Conservation (phyloP, 2,797 vertebrate species). For the Gambusia yucatana region DNA sequence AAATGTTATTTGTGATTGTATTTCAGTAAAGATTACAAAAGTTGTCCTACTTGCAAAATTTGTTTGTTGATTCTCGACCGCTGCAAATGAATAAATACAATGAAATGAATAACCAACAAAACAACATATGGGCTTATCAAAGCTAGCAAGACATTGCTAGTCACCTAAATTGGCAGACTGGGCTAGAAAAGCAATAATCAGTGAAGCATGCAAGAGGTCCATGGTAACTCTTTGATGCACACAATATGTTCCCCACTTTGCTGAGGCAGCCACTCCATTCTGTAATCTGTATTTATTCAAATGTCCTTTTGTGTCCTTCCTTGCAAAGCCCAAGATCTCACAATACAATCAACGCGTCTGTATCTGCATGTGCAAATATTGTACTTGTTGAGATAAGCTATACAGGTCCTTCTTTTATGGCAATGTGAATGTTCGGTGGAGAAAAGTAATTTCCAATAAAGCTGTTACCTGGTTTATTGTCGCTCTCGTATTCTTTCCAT, state of each 20-base stretch:
- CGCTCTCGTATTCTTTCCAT: not conserved
- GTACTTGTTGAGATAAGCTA: constrained; percentile 30
- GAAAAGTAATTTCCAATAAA: constrained; percentile 17
- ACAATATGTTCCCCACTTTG: not conserved
- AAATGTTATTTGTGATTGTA: not conserved
- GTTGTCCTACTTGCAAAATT: not conserved
- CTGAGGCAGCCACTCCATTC: constrained; percentile 12
- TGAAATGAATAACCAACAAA: not conserved
- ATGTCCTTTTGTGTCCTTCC: constrained; percentile 41
- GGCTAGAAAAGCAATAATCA: not conserved
- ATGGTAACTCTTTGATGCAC: not conserved
- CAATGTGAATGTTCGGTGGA: constrained; percentile 7
- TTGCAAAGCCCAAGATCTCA: constrained; percentile 23
- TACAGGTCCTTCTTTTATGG: constrained; percentile 28
- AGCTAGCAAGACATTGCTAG: not conserved
- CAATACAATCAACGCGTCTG: constrained; percentile 16
- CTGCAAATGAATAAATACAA: not conserved
- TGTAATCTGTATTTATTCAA: constrained; percentile 47
- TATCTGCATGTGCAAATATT: constrained; percentile 4
- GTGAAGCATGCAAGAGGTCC: not conserved
- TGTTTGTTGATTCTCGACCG: not conserved
- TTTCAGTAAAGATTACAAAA: not conserved
- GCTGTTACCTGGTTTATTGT: not conserved
- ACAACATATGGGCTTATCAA: not conserved
- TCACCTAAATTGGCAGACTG: not conserved